phyloP scores from a whole-genome alignment of 2,113 vertebrate genomes.

The Atrichornis clamosus region DNA sequence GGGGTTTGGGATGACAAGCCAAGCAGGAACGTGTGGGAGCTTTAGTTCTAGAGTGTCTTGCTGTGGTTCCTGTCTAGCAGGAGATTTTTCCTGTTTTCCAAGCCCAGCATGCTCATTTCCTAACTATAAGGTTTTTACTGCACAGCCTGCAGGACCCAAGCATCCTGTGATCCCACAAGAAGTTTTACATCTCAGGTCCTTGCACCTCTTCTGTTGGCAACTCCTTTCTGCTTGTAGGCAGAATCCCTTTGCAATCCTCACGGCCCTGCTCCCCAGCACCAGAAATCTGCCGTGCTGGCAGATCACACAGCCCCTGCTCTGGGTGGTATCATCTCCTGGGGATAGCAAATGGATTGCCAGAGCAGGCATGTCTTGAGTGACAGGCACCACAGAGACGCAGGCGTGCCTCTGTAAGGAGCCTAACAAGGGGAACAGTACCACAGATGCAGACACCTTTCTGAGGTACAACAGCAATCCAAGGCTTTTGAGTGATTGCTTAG shows the following conservation, averaged over 20 bases:
- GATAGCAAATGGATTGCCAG: neutral
- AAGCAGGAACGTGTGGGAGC: neutral
- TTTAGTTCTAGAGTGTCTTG: neutral
- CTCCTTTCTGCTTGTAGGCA: neutral
- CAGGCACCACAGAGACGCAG: neutral
- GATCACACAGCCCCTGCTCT: neutral
- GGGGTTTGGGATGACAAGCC: neutral
- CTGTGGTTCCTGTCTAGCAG: neutral
- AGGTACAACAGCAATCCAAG: neutral
- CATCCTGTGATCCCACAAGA: accelerated
- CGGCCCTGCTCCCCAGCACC: neutral
- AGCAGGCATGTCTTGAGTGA: neutral
- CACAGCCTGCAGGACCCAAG: neutral
- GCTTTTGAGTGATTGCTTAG: neutral
- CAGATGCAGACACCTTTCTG: neutral
- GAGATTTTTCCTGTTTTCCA: neutral
- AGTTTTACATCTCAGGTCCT: neutral
- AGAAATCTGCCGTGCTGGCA: neutral
- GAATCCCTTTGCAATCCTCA: neutral
- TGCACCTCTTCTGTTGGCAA: neutral
- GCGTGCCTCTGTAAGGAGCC: neutral
- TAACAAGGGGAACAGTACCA: neutral
- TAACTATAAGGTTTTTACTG: neutral
- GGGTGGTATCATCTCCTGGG: neutral
- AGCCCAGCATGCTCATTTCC: neutral